Base-by-base conservation (phyloP, 2,888 invertebrate genomes). In the Bimastos eiseni region DNA sequence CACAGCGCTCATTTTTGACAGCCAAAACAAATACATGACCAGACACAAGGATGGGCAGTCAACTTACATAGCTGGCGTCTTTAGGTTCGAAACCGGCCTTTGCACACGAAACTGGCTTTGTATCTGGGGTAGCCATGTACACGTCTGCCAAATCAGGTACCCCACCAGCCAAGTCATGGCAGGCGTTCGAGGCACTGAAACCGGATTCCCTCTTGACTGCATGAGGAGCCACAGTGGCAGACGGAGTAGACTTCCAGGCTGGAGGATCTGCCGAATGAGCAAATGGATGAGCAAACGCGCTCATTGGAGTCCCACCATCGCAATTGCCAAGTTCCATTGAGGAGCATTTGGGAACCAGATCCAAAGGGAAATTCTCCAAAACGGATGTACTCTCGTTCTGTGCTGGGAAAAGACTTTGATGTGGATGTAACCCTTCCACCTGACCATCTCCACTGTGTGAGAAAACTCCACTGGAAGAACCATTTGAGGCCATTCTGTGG, bases 21-120 rank as follows among this genome's bases (percentile, higher is more conserved):
- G 86, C 19, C 15, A 1, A 11, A 8, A 34, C 5, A 86, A 34
- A 86, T 21, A 86, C 4, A 8, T 8, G 19, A 36, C 86, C 6
- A 17, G 34, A 37, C 15, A 6, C 6, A 36, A 86, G 17, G 5
- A 86, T 15, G 17, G 36, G 19, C 86, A 36, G 24, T 34, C 24
- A 36, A 86, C 86, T 86, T 37, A 86, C 86, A 17, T 86, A 37
- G 86, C 86, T 86, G 36, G 37, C 86, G 36, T 86, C 37, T 37
- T 34, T 34, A 34, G 37, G 86, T 33, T 86, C 86, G 86, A 37
- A 36, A 19, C 5, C 34, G 17, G 86, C 17, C 36, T 13, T 21
- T 8, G 86, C 19, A 33, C 37, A 2, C 1, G 34, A 36, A 17
- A 24, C 37, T 37, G 86, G 11, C 86, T 34, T 86, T 37, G 37